A percentile compares a stretch with the other conserved stretches of the same genome.
These are phyloP conservation scores for Acrossocheilus wenchowensis DNA, from an alignment of 2,797 vertebrate species.

Conservation along the genomic window DNA sequence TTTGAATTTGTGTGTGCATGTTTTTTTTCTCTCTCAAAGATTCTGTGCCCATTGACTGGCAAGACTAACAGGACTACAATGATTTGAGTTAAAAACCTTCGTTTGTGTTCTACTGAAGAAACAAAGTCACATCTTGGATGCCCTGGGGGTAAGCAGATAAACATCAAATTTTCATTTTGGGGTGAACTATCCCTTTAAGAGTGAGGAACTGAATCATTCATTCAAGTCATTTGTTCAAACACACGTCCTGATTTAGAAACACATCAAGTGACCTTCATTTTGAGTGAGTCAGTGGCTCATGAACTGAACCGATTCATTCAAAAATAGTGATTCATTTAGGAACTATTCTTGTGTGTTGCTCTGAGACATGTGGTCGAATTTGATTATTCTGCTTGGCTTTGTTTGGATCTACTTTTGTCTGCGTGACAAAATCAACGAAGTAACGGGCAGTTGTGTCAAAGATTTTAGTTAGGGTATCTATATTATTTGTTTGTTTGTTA, in stretches of 20 bases:
- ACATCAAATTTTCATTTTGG: no score
- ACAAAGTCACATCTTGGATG: no score
- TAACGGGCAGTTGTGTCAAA: neutral
- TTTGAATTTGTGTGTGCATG: no score
- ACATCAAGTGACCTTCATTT: neutral
- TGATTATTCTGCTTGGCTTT: neutral
- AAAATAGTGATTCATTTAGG: neutral
- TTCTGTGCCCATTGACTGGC: no score
- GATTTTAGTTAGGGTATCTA: neutral
- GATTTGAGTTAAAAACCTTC: no score
- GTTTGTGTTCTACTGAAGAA: no score
- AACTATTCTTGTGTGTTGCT: neutral
- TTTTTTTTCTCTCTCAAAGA: no score
- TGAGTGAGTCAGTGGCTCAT: neutral
- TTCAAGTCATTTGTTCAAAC: neutral
- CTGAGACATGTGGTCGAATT: neutral
- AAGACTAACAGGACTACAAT: no score
- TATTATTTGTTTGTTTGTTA: constrained; percentile 1
- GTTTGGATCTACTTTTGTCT: neutral
- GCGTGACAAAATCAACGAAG: neutral
- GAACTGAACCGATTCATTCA: neutral
- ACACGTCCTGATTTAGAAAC: neutral
- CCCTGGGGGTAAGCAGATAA: no score
- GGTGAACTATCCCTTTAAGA: no score
- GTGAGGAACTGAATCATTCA: neutral